Base-by-base conservation (phyloP, 1,140 invertebrate species). In the Caenorhabditis brenneri region DNA sequence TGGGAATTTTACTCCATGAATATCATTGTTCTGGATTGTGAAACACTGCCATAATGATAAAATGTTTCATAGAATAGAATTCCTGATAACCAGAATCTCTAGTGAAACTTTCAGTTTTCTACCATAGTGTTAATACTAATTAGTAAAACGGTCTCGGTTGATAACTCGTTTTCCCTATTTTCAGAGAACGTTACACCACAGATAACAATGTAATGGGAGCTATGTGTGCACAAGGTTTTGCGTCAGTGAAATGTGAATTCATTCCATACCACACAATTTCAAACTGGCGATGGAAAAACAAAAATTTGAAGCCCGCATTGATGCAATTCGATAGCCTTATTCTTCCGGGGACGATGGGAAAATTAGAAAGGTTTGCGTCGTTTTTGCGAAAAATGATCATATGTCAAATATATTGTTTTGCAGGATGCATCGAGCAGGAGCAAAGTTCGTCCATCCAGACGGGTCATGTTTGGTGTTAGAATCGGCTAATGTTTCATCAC, bases 121-220 rank as follows among this genome's bases (percentile, higher is more conserved):
- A 12, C 39, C 39, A 5, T 6, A 42, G 12, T 42, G 39, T 12
- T 42, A 42, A 42, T 42, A 42, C 12, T 42, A 42, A 6, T 12
- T 42, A 42, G 53, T 55, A 29, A 27, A 55, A 55, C 53, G 22
- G 53, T 55, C 27, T 55, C 24, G 22, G 22, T 55, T 24, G 10
- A 42, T 42, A 27, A 24, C 36, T 22, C 3, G 27, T 39, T 42
- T 2, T 58, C n/a, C n/a, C n/a, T n/a, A n/a, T n/a, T n/a, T 74
- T 19, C 65, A 74, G 65, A 19, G 65, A 74, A 74, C 16, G 65
- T 22, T 74, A 74, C 65, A 74, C 65, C 42, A 74, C 65, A 24
- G 65, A 74, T 27, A 74, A 74, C 36, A 74, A 74, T 42, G 65
- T 74, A n/a, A 74, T 74, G 65, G 65, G 65, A 42, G 65, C 65